phyloP scores from a whole-genome alignment of 2,113 vertebrate genomes.

The Eolophus roseicapilla region DNA sequence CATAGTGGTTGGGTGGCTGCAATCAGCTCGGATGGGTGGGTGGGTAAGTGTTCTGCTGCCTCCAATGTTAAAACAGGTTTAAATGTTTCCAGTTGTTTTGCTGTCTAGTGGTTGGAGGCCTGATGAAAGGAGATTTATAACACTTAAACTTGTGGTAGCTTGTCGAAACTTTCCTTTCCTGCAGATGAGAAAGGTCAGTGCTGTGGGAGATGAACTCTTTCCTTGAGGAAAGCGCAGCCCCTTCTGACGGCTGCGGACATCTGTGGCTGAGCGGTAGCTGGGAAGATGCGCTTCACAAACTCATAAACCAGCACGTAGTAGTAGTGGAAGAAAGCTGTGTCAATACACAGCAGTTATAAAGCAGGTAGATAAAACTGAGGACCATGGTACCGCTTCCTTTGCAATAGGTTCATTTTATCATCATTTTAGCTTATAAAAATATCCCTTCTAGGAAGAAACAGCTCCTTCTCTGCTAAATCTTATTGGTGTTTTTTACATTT shows the following conservation, averaged over 20 bases:
- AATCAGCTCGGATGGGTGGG: rapidly evolving
- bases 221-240: background rate
- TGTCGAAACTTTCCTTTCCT: background rate
- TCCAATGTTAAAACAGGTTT: slow-evolving; percentile 10
- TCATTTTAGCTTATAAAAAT: background rate
- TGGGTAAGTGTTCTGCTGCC: background rate
- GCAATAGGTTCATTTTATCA: background rate
- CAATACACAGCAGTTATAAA: background rate
- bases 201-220: background rate
- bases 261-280: background rate
- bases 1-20: background rate
- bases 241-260: background rate
- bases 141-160: background rate
- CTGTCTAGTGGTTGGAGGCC: background rate
- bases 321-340: background rate
- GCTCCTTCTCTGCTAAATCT: background rate
- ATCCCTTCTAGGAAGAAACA: background rate
- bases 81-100: slow-evolving; percentile 31
- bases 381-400: background rate
- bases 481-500: background rate
- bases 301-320: background rate
- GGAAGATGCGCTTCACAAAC: background rate
- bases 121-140: slow-evolving; percentile 38
- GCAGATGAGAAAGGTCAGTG: background rate
- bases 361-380: background rate